Evolutionary conservation across 2,888 invertebrate species (phyloP).

Genomic region (Phaedon cochleariae): DNA sequence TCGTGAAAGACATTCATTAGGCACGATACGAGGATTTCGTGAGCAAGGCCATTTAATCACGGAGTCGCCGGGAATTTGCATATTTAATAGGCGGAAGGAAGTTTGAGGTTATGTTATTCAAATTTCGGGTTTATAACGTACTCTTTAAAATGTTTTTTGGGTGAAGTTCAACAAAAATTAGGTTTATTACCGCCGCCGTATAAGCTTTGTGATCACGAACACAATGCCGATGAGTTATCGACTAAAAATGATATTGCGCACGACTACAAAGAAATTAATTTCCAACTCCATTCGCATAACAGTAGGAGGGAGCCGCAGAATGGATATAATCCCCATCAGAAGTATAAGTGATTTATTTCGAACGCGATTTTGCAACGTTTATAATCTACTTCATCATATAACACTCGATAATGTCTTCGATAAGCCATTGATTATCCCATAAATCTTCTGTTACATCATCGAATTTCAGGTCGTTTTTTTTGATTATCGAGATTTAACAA

Average conservation of each 20-base stretch:
- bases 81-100: slow-evolving; percentile 1
- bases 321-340: neutral
- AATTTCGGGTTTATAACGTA: neutral
- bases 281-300: neutral
- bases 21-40: neutral
- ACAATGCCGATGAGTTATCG: neutral
- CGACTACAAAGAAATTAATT: neutral
- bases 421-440: neutral
- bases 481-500: no score
- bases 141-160: neutral
- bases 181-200: neutral
- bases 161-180: neutral
- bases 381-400: neutral
- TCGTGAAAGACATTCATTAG: neutral
- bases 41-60: neutral
- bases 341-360: neutral
- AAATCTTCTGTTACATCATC: neutral
- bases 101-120: neutral
- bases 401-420: neutral
- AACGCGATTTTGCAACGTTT: neutral
- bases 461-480: no score
- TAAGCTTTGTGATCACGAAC: neutral
- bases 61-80: neutral
- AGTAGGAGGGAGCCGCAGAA: neutral
- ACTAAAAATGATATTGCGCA: neutral